These are phyloP conservation scores for Dermatemys mawii DNA, from an alignment of 2,113 vertebrate species.

Conservation along the genomic window DNA sequence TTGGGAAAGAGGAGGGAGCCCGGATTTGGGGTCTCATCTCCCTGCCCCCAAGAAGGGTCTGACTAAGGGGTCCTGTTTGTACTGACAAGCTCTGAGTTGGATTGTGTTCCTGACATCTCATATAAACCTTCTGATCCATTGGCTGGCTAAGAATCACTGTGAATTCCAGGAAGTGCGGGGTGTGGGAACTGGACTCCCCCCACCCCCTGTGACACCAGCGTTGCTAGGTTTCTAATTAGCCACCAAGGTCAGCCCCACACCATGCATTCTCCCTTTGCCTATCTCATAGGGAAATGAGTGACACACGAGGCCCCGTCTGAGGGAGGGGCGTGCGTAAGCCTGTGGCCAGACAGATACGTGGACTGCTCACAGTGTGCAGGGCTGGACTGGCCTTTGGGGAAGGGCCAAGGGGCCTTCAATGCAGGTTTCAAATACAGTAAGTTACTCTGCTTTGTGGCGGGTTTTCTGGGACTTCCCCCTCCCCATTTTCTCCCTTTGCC, in stretches of 20 bases:
- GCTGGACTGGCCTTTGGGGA: neutral
- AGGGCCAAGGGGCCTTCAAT: neutral
- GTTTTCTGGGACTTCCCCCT: neutral
- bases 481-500: neutral
- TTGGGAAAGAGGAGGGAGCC: too few species aligned
- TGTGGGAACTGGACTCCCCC: too few species aligned
- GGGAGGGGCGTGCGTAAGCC: neutral
- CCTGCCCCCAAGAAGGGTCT: too few species aligned
- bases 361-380: neutral
- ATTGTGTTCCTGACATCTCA: too few species aligned
- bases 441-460: neutral
- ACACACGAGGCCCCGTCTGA: neutral
- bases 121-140: too few species aligned
- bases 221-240: neutral
- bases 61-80: too few species aligned
- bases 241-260: neutral
- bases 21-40: too few species aligned
- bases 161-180: too few species aligned
- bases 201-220: too few species aligned
- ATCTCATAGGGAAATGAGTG: neutral
- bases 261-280: neutral
- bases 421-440: neutral
- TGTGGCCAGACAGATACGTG: neutral
- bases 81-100: too few species aligned
- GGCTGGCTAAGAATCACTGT: too few species aligned